phyloP scores from a whole-genome alignment of 2,888 invertebrate species.

The Busseola fusca region DNA sequence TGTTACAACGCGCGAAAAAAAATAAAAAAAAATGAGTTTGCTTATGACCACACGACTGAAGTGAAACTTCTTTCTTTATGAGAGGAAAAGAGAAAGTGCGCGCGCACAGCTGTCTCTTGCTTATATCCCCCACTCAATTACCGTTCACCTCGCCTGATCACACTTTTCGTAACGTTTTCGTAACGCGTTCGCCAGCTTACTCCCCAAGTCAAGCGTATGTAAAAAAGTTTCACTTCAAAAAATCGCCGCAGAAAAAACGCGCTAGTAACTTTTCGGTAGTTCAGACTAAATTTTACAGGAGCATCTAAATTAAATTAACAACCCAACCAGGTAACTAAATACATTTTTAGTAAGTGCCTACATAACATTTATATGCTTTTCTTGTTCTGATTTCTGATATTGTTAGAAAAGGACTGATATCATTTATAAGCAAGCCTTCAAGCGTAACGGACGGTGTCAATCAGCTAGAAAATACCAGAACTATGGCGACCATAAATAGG shows the following conservation, averaged over 20 bases:
- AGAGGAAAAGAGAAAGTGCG: no score
- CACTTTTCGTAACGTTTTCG: no score
- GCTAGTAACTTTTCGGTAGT: background rate
- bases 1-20: background rate
- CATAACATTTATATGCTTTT: no score
- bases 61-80: no score
- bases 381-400: background rate
- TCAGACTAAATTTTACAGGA: background rate
- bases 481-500: slow-evolving; percentile 23
- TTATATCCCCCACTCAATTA: no score
- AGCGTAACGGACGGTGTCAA: slow-evolving; percentile 37
- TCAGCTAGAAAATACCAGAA: slow-evolving; percentile 21
- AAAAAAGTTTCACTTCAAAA: background rate
- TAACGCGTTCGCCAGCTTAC: no score
- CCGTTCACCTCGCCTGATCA: no score
- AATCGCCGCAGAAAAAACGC: no score
- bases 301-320: background rate
- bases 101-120: no score
- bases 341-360: background rate
- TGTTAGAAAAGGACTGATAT: background rate
- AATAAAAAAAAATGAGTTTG: no score
- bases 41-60: no score
- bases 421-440: background rate
- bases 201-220: no score
- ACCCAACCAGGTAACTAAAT: background rate